Evolutionary conservation across 2,888 invertebrate species (phyloP), one percentile per base, ranked within the genome.

Genomic region (Dysmachus trigonus): DNA sequence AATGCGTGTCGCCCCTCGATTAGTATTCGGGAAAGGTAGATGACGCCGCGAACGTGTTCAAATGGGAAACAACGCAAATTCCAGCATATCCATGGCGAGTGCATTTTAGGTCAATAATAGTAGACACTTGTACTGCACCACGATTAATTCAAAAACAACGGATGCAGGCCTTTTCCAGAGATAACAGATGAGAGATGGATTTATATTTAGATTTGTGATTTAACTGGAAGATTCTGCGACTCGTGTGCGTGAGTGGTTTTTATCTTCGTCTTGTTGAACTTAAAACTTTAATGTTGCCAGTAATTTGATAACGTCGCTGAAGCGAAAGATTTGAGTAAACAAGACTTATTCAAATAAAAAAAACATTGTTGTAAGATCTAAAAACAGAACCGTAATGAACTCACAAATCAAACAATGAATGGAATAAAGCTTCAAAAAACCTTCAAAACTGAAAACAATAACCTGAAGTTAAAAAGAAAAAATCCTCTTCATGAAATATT

Each of bases 181-280:
- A 77, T 77, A 77, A 77, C 27, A 77, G 77, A 47, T 77, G 77
- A 77, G 77, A 27, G 30, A 3, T 27, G 35, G 27, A 27, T 47
- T 77, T 77, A 77, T 77, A 77, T 77, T 77, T 77, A 77, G 77
- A 77, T 30, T 41, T 77, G 47, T 62, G 62, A 62, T n/a, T 51
- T 62, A 62, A 62, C 62, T 62, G 22, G 10, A 62, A 27, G 7
- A 22, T 27, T 27, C 27, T 62, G 18, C 27, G 22, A 27, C 27
- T 22, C 10, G 27, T 1, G 2, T 10, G 62, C 27, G 8, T 62
- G 27, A 27, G 62, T 62, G 27, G 2, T 8, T 62, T 47, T 62
- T 27, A 62, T 62, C 62, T 62, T 27, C 22, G 2, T 8, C 13
- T 62, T 22, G 27, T 62, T 62, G 22, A 62, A 27, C 4, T 62